Percentiles rank a stretch among this genome's conserved stretches.
Evolutionary conservation across 2,113 vertebrate species (phyloP).

Genomic region (Falco punctatus): DNA sequence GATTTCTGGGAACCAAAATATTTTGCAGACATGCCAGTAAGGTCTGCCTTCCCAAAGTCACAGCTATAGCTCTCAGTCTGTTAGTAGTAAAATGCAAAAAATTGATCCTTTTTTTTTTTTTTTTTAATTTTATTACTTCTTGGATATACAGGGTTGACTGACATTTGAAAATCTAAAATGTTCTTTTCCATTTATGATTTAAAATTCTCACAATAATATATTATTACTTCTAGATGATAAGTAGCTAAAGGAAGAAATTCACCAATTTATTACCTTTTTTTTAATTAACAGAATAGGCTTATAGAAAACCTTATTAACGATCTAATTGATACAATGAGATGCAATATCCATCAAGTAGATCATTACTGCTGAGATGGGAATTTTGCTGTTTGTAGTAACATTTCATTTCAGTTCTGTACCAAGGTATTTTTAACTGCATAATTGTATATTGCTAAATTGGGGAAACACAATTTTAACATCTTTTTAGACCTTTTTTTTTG

Average conservation of each 20-base stretch:
- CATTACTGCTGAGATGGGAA: slow-evolving; percentile 33
- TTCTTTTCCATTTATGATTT: background rate
- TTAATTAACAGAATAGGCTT: slow-evolving; percentile 21
- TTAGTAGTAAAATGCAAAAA: background rate
- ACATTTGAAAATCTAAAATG: background rate
- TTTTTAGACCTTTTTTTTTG: background rate
- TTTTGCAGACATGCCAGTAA: background rate
- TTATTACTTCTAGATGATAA: background rate
- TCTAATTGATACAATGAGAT: slow-evolving; percentile 39
- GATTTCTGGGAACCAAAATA: background rate
- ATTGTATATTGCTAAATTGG: background rate
- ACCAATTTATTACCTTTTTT: background rate
- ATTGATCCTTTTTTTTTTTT: background rate
- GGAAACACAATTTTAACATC: background rate
- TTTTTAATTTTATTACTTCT: background rate
- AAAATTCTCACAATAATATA: background rate
- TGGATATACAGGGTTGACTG: background rate
- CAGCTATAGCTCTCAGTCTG: background rate
- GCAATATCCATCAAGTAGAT: slow-evolving; percentile 38
- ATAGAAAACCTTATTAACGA: slow-evolving; percentile 62
- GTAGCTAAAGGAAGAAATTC: background rate
- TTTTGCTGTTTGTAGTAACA: slow-evolving; percentile 52
- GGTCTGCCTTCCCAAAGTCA: background rate
- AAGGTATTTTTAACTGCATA: background rate
- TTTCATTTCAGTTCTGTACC: slow-evolving; percentile 1